Conservation (phyloP, 2,888 invertebrate genomes). For the Ypsolopha scabrella region DNA sequence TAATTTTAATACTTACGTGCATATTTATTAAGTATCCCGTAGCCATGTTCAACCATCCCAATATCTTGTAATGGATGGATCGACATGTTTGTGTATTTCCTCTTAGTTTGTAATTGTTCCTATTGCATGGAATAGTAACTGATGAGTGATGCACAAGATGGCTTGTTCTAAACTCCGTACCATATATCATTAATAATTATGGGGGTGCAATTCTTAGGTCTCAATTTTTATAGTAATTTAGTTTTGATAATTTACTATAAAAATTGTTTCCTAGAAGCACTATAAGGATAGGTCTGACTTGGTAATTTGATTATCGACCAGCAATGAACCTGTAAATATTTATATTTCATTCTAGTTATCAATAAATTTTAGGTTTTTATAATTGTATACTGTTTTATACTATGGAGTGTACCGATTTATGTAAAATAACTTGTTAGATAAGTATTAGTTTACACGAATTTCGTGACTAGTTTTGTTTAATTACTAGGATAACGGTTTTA, state of each 20-base stretch:
- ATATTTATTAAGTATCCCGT: constrained; percentile 53
- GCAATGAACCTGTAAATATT: constrained; percentile 36
- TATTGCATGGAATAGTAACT: constrained; percentile 2
- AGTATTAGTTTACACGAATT: constrained; percentile 32
- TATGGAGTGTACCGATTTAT: constrained; percentile 34
- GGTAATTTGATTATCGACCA: constrained; percentile 17
- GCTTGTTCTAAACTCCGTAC: constrained; percentile 14
- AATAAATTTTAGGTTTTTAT: constrained; percentile 24
- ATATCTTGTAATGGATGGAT: constrained; percentile 35
- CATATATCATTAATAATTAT: no score
- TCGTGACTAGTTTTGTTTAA: constrained; percentile 64
- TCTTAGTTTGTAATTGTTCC: constrained; percentile 36
- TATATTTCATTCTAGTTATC: constrained; percentile 14
- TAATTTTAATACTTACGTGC: constrained; percentile 46
- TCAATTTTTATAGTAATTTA: no score
- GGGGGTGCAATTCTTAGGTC: constrained; percentile 6
- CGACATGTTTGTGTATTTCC: constrained; percentile 64
- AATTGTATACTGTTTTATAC: constrained; percentile 36
- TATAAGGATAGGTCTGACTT: constrained; percentile 16
- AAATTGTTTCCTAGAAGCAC: neutral
- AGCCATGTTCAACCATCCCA: constrained; percentile 33
- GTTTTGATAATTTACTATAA: no score
- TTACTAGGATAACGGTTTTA: constrained; percentile 50
- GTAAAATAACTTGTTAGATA: constrained; percentile 26
- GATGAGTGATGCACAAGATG: neutral